These are phyloP conservation scores for Apis dorsata DNA, from an alignment of 1,140 invertebrate genomes.

Conservation along the genomic window DNA sequence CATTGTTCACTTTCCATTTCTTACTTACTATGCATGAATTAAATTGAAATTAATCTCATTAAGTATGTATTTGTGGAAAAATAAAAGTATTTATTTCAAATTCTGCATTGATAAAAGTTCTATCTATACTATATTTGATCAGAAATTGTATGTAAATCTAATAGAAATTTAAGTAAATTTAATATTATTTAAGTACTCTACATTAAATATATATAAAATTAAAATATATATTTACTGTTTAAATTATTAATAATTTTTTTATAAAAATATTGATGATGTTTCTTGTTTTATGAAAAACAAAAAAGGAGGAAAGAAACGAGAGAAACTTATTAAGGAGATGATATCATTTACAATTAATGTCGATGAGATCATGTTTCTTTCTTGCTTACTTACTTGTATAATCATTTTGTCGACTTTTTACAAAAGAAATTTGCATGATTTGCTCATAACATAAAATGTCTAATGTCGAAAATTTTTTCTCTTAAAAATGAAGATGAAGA, in stretches of 20 bases:
- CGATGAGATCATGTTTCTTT: constrained; percentile 42
- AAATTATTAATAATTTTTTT: too few relatives aligned
- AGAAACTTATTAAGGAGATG: constrained; percentile 7
- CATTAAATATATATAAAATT: too few relatives aligned
- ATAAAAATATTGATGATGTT: background rate
- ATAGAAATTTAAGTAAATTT: too few relatives aligned
- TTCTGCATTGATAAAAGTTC: too few relatives aligned
- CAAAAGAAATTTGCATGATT: background rate
- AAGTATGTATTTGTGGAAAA: too few relatives aligned
- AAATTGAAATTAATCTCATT: too few relatives aligned
- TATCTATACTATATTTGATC: too few relatives aligned
- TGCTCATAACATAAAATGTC: background rate
- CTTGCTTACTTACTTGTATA: background rate
- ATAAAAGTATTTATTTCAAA: too few relatives aligned
- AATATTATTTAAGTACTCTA: too few relatives aligned
- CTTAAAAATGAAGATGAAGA: background rate
- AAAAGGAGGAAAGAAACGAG: background rate
- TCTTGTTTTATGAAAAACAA: background rate
- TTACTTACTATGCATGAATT: too few relatives aligned
- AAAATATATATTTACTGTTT: background rate
- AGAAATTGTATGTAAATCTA: too few relatives aligned
- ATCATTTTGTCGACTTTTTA: constrained; percentile 7
- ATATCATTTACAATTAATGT: constrained; percentile 43
- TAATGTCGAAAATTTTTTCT: background rate
- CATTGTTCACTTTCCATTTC: too few relatives aligned